Base-by-base conservation (phyloP, 1,140 invertebrate species). In the Brachionus koreanus region DNA sequence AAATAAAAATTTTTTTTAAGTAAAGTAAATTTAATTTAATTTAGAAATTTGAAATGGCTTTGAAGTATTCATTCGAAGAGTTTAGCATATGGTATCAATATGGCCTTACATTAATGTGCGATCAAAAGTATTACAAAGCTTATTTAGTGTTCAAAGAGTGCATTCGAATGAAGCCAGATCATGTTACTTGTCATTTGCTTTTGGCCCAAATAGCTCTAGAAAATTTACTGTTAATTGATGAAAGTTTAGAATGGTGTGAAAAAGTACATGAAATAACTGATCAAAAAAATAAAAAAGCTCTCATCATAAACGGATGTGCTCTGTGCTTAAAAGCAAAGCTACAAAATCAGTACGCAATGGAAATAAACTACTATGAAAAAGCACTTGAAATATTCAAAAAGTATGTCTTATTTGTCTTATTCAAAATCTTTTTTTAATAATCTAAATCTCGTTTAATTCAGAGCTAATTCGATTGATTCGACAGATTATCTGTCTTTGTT, bases 51-150 rank as follows among this genome's bases (percentile, higher is more conserved):
- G 95, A 98, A 89, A 92, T 94, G 86, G 94, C 95, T 0, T 93
- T 98, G 91, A 97, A 97, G 90, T 98, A 97, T 89, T 95, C 95
- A 49, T 97, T 95, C 88, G 94, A 95, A 83, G 94, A 96, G 87
- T 92, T 92, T 82, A 95, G 98, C 88, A 91, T 97, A n/a, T 98
- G 96, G 96, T 92, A 93, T 65, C 95, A 97, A 87, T 94, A 95
- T 89, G 94, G 93, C 19, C 89, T 97, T 19, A 94, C 90, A 7
- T 86, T 92, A 9, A 89, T 90, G 25, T 88, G 89, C 84, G 85
- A 89, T 33, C 87, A 88, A 84, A 89, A 89, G 87, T 86, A 89
- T 85, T 83, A 85, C 39, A 83, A 93, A 85, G 93, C 93, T 0
- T 88, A 94, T 65, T 87, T 91, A 5, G 93, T 95, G 0, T 87